Percentiles rank a stretch among this genome's conserved stretches.
phyloP scores from a whole-genome alignment of 1,140 invertebrate species.

The Lepidurus apus region DNA sequence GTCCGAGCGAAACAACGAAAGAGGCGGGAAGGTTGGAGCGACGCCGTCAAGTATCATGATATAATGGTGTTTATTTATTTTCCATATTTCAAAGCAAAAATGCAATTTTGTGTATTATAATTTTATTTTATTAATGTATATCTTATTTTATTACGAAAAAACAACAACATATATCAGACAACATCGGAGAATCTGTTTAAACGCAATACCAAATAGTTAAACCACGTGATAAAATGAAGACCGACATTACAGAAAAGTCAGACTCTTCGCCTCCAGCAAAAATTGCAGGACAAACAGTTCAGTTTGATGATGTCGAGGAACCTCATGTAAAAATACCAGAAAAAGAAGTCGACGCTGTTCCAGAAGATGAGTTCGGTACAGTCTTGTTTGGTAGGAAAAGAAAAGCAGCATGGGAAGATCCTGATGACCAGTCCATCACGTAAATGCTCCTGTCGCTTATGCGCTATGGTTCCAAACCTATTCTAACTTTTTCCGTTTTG shows the following conservation, averaged over 20 bases:
- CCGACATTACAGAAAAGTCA: not conserved
- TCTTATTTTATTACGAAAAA: not conserved
- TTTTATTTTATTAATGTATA: not conserved
- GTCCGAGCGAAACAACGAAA: not conserved
- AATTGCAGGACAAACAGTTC: not conserved
- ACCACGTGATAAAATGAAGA: not conserved
- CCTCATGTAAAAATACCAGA: not conserved
- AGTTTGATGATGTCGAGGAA: not conserved
- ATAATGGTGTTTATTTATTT: not conserved
- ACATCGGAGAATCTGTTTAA: not conserved
- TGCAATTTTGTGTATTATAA: not conserved
- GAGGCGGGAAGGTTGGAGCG: not conserved
- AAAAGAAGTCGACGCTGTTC: not conserved
- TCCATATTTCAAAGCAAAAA: not conserved
- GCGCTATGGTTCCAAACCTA: not conserved
- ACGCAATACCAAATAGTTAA: not conserved
- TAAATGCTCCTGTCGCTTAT: not conserved
- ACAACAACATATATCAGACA: not conserved
- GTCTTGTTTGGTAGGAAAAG: slow-evolving; percentile 5
- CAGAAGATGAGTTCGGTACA: not conserved
- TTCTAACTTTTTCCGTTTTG: not conserved
- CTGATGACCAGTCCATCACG: slow-evolving; percentile 30
- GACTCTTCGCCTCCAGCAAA: not conserved
- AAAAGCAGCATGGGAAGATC: slow-evolving; percentile 33
- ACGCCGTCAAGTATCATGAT: not conserved